Conservation (phyloP, 2,797 vertebrate species). For the Cetoscarus ocellatus region DNA sequence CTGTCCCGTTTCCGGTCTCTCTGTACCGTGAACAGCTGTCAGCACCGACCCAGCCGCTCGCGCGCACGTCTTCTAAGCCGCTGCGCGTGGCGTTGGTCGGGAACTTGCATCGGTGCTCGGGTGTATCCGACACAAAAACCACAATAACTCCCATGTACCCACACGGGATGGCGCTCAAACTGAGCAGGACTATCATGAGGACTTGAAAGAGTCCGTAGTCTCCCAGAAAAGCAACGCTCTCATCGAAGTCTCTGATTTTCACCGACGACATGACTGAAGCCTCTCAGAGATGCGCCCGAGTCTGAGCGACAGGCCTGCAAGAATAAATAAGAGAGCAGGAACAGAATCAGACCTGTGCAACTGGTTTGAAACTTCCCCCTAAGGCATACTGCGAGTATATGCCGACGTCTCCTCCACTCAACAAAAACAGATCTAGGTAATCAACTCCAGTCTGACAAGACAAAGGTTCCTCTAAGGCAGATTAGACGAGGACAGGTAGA, state of each 20-base stretch:
- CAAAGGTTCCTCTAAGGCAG: not conserved
- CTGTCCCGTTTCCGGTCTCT: constrained; percentile 5
- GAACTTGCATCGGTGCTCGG: constrained; percentile 53
- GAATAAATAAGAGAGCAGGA: not conserved
- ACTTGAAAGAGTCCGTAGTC: constrained; percentile 55
- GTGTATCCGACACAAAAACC: constrained; percentile 65
- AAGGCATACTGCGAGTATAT: too few relatives aligned
- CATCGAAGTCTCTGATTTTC: constrained; percentile 33
- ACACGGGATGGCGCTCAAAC: constrained; percentile 21
- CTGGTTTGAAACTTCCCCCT: not conserved
- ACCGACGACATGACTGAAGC: not conserved
- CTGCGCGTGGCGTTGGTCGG: not conserved
- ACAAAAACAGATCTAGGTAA: too few relatives aligned
- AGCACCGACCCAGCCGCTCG: constrained; percentile 11
- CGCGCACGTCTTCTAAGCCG: constrained; percentile 2
- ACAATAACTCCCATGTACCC: constrained; percentile 38
- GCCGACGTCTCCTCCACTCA: too few relatives aligned
- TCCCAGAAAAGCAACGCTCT: constrained; percentile 54
- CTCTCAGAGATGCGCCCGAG: not conserved
- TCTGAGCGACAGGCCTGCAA: not conserved
- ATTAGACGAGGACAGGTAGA: not conserved
- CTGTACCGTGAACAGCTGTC: constrained; percentile 54
- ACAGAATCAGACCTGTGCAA: not conserved
- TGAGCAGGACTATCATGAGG: constrained; percentile 38
- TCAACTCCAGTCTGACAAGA: not conserved